Evolutionary conservation across 2,888 invertebrate genomes (phyloP).

Genomic region (Zhengitettix transpicula): DNA sequence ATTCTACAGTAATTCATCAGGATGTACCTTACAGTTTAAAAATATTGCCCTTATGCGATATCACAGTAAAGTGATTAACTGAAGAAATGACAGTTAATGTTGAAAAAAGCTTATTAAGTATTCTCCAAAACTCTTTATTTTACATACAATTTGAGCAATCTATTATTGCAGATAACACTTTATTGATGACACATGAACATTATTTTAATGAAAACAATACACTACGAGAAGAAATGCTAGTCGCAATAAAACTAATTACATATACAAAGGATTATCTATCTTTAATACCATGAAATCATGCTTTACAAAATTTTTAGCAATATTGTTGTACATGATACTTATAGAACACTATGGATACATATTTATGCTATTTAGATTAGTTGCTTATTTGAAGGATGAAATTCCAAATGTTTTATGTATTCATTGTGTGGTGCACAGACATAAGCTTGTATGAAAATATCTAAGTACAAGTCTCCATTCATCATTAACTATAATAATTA

Average conservation of each 20-base stretch:
- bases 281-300: not conserved
- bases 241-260: not conserved
- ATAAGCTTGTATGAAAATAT: too few species aligned
- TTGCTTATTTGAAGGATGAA: too few species aligned
- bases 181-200: not conserved
- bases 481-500: too few species aligned
- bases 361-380: too few species aligned
- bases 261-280: not conserved
- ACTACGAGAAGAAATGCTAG: not conserved
- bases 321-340: not conserved
- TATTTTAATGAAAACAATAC: not conserved
- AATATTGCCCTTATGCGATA: not conserved
- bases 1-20: not conserved
- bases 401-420: too few species aligned
- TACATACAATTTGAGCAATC: not conserved
- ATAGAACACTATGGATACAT: not conserved
- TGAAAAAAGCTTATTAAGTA: not conserved
- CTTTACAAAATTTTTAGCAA: not conserved
- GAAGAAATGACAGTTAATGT: not conserved
- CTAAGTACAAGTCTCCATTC: too few species aligned
- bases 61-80: not conserved
- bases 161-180: not conserved
- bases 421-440: too few species aligned
- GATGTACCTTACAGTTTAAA: not conserved
- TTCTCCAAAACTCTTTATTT: not conserved